Evolutionary conservation across 2,113 vertebrate genomes (phyloP), one percentile per base, ranked within the genome.

Genomic region (Cichladusa arquata): DNA sequence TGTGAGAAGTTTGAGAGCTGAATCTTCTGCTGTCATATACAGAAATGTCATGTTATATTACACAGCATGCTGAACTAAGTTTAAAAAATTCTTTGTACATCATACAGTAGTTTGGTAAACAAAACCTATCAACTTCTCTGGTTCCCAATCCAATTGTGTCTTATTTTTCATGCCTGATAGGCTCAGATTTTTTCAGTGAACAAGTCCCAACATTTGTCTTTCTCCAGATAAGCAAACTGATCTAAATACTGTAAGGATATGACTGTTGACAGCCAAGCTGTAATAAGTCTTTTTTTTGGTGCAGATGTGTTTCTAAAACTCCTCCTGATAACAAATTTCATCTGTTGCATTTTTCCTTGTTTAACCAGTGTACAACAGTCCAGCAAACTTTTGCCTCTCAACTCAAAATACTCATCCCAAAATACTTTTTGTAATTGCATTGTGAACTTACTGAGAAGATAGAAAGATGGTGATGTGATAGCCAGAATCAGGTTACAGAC

Each of bases 21-120:
- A 88, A 88, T 76, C 83, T 92, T 95, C 81, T 80, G 61, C 87
- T 92, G 88, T 86, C 92, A 57, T 51, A 64, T 57, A 80, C 25
- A 88, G 86, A 93, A 87, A 90, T 93, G 80, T 79, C 84, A 58
- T 1, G 1, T 74, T 91, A 81, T 60, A 67, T 90, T 95, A 89
- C 77, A 94, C 38, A 95, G 86, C 58, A 66, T 2, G 15, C 54
- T 79, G 85, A 92, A 66, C 7, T n/a, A 64, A 79, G 77, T 72
- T 86, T 2, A 80, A 85, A 88, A 74, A 67, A 2, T 23, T 94
- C 36, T 74, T 74, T 65, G 56, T 81, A 81, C 29, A 51, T 81
- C 56, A 42, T 56, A 38, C 0, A 0, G 64, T 53, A 77, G 51
- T 74, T 90, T 92, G 79, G 67, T 92, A 86, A 92, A 92, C 64